Percentiles rank a stretch among this genome's conserved stretches.
phyloP scores from a whole-genome alignment of 2,113 vertebrate species.

The Polypterus senegalus region DNA sequence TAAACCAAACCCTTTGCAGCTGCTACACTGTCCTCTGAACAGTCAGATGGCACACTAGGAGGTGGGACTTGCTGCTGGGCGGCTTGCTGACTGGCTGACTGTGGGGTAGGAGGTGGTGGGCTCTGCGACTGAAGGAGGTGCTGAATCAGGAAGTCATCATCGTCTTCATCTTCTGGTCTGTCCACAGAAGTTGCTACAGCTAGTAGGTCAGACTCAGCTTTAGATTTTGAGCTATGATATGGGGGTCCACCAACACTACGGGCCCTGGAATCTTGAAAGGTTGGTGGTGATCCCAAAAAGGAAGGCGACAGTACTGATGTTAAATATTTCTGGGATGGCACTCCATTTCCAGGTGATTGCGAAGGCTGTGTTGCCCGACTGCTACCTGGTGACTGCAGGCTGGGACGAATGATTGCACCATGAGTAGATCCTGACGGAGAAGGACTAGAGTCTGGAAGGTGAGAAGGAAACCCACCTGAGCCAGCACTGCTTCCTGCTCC shows the following conservation, averaged over 20 bases:
- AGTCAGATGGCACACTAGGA: constrained; percentile 33
- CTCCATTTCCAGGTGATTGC: constrained; percentile 70
- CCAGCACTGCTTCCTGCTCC: constrained; percentile 41
- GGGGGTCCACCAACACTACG: too few relatives aligned
- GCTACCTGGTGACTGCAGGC: constrained; percentile 71
- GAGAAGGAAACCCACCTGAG: constrained; percentile 47
- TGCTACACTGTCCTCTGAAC: constrained; percentile 26
- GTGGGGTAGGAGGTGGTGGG: constrained; percentile 42
- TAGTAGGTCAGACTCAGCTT: constrained; percentile 38
- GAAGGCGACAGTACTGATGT: constrained; percentile 75
- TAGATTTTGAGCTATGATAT: constrained; percentile 24
- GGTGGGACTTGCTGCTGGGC: constrained; percentile 43
- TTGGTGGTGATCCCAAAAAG: constrained; percentile 57
- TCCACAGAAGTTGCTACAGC: constrained; percentile 41
- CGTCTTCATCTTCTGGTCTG: constrained; percentile 57
- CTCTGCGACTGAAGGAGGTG: constrained; percentile 75
- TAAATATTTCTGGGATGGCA: constrained; percentile 76
- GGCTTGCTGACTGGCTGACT: constrained; percentile 38
- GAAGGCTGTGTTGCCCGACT: constrained; percentile 57
- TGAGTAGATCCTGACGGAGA: constrained; percentile 60
- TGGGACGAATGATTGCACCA: constrained; percentile 65
- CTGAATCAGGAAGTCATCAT: constrained; percentile 86
- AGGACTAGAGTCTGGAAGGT: constrained; percentile 70
- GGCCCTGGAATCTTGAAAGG: constrained; percentile 34
- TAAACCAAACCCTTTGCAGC: constrained; percentile 49